Base-by-base conservation (phyloP, 2,113 vertebrate species). In the Arizona elegans region DNA sequence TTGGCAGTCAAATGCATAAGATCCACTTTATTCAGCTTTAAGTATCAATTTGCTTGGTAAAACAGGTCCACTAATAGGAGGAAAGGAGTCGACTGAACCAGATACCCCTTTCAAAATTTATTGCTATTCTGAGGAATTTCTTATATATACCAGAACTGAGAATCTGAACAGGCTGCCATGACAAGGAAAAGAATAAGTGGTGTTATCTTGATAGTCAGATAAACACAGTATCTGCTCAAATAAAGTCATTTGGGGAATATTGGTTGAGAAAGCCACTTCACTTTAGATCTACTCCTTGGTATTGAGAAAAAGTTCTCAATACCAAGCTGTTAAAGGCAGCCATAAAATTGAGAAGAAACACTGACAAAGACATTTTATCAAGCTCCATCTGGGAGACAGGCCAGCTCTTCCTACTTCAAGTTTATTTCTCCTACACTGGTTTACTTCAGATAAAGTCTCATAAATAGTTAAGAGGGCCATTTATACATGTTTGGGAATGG, bases 171-270 rank as follows among this genome's bases (percentile, higher is more conserved):
- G 96, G 96, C 95, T 88, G 95, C 89, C 95, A 96, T 91, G 94
- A 95, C 93, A 96, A 97, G 95, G 94, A 96, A 96, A 96, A 97
- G 97, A 97, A 96, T 93, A 95, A 95, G 97, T 96, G 97, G 97
- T 97, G 98, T 99, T 99, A 99, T 99, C 99, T 98, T 96, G 97
- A 98, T 98, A 97, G 98, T 97, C 97, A 98, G 98, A 99, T 98
- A 98, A 98, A 98, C 98, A 97, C 52, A 52, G 96, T 97, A 97
- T 99, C 98, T 98, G 98, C 97, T 97, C 98, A 97, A 95, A 95
- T 97, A 97, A 98, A 98, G 97, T 96, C 95, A 96, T 96, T 97
- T 96, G 96, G 96, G 94, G 95, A 97, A 97, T 97, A 98, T 98
- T 97, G 98, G 98, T 98, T 97, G 96, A 97, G 96, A 97, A 97